Conservation (phyloP, 2,113 vertebrate species). For the Chaetura pelagica region DNA sequence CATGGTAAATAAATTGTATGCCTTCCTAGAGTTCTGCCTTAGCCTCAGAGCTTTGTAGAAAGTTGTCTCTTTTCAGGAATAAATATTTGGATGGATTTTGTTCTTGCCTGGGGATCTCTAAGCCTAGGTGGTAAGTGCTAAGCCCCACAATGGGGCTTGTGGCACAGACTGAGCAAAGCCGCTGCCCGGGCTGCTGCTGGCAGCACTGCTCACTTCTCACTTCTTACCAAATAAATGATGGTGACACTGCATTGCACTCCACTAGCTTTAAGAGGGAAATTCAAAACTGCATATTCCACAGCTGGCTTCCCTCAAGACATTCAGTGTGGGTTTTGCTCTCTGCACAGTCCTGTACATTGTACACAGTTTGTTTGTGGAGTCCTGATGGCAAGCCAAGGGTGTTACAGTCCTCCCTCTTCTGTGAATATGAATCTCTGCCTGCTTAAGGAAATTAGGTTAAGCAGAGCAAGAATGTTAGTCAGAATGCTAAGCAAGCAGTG, state of each 20-base stretch:
- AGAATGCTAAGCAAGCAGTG: background rate
- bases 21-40: background rate
- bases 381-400: background rate
- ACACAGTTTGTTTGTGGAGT: background rate
- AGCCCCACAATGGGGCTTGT: fast-evolving
- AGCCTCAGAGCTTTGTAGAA: background rate
- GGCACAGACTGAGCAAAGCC: background rate
- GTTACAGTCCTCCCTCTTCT: background rate
- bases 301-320: background rate
- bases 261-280: background rate
- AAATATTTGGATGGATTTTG: background rate
- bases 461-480: background rate
- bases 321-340: background rate
- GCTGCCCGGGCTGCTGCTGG: background rate
- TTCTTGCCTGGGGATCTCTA: background rate
- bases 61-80: background rate
- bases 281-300: background rate
- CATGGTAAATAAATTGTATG: background rate
- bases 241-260: background rate
- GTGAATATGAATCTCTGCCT: background rate
- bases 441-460: background rate
- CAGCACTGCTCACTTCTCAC: background rate
- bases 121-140: background rate
- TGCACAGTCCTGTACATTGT: background rate
- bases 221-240: background rate